Conservation (phyloP, 2,113 vertebrate species). For the Etheostoma cragini region DNA sequence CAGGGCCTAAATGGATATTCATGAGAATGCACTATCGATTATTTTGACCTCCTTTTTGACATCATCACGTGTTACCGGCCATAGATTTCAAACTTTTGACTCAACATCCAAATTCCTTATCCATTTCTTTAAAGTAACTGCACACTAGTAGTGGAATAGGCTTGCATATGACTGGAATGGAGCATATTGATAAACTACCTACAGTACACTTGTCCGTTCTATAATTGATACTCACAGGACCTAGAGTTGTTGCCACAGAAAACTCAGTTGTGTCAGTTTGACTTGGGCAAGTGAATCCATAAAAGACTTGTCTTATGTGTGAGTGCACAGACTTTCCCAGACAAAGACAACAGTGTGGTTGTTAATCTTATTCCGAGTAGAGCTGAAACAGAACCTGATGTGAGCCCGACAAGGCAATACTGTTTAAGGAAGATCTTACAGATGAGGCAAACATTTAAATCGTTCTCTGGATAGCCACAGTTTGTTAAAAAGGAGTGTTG, state of each 20-base stretch:
- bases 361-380: slow-evolving; percentile 21
- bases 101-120: slow-evolving; percentile 34
- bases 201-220: slow-evolving; percentile 16
- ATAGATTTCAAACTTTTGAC: slow-evolving; percentile 26
- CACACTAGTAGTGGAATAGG: slow-evolving; percentile 34
- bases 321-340: slow-evolving; percentile 21
- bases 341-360: slow-evolving; percentile 26
- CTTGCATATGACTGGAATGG: slow-evolving; percentile 27
- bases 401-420: slow-evolving; percentile 27
- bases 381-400: slow-evolving; percentile 38
- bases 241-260: neutral
- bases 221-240: slow-evolving; percentile 4
- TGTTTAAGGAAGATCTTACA: slow-evolving; percentile 28
- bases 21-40: slow-evolving; percentile 46
- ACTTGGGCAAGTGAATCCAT: slow-evolving; percentile 24
- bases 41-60: slow-evolving; percentile 27
- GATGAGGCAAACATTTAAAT: slow-evolving; percentile 33
- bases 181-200: neutral
- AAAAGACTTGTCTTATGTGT: slow-evolving; percentile 10
- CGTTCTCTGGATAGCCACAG: neutral
- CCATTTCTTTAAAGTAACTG: slow-evolving; percentile 48
- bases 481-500: neutral
- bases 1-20: slow-evolving; percentile 58
- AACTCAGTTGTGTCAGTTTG: slow-evolving; percentile 23
- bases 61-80: slow-evolving; percentile 13